Evolutionary conservation across 2,888 invertebrate genomes (phyloP).

Genomic region (Neocrepidodera transversa): DNA sequence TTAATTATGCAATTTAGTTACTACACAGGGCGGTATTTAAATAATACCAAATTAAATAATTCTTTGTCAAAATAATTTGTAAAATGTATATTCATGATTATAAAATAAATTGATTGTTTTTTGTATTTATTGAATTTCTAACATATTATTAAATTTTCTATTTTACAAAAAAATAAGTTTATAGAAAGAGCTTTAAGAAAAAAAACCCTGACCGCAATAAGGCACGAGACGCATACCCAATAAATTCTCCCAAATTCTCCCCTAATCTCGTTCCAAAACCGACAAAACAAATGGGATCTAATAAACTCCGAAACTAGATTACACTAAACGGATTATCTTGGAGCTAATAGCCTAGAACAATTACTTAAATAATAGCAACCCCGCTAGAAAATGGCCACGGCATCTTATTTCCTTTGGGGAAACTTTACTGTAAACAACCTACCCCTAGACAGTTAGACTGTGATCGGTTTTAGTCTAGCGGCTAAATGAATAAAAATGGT

Average conservation of each 20-base stretch:
- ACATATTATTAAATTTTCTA: too few relatives aligned
- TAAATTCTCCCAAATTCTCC: constrained; percentile 19
- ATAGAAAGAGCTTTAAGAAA: too few relatives aligned
- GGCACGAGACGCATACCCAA: constrained; percentile 1
- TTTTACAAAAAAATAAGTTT: too few relatives aligned
- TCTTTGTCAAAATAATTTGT: too few relatives aligned
- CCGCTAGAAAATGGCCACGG: constrained; percentile 59
- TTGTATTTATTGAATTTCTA: too few relatives aligned
- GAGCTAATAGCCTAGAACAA: constrained; percentile 59
- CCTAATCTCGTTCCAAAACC: background rate
- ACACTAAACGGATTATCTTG: constrained; percentile 58
- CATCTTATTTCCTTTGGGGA: constrained; percentile 59
- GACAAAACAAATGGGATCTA: constrained; percentile 42
- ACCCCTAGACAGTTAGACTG: constrained; percentile 47
- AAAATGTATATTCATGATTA: too few relatives aligned
- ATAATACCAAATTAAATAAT: too few relatives aligned
- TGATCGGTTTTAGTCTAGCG: constrained; percentile 26
- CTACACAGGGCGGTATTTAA: too few relatives aligned
- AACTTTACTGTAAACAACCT: constrained; percentile 56
- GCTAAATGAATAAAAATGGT: too few relatives aligned
- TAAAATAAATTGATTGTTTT: too few relatives aligned
- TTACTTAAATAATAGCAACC: constrained; percentile 60
- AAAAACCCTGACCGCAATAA: too few relatives aligned
- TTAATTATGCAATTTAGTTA: too few relatives aligned
- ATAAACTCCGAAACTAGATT: constrained; percentile 54